Conservation (phyloP, 2,113 vertebrate genomes). For the Centropus unirufus region DNA sequence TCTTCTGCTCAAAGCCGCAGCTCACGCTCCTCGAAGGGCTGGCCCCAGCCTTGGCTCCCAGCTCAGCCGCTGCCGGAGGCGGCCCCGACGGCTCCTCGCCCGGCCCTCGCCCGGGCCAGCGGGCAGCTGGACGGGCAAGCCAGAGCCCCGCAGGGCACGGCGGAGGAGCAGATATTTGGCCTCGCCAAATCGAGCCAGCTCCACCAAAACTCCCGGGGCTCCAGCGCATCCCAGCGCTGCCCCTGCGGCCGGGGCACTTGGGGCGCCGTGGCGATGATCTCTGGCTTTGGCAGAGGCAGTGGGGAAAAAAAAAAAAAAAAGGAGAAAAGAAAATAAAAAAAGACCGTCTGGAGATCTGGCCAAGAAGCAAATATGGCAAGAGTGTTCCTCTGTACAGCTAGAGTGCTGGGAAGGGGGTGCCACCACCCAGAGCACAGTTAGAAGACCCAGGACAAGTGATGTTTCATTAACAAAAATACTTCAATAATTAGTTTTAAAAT, state of each 20-base stretch:
- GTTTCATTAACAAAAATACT: not conserved
- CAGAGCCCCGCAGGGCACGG: fast-evolving
- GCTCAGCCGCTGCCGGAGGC: not conserved
- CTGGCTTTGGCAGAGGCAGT: not conserved
- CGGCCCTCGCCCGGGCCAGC: not conserved
- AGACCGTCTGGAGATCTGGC: not conserved
- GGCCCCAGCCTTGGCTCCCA: no score
- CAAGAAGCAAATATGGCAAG: not conserved
- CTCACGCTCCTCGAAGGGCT: no score
- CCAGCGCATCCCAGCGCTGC: no score
- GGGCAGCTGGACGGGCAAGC: no score
- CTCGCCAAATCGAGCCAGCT: no score
- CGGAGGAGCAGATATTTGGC: not conserved
- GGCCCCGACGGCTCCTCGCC: not conserved
- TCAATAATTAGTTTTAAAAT: not conserved
- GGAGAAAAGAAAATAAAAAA: no score
- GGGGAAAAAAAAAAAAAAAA: not conserved
- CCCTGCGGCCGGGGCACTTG: no score
- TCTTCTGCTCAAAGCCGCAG: not conserved
- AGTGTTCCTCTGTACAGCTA: fast-evolving
- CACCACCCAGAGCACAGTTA: not conserved
- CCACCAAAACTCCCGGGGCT: no score
- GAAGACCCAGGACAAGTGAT: not conserved
- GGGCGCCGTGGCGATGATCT: not conserved
- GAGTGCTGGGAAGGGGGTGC: not conserved